phyloP scores from a whole-genome alignment of 1,140 invertebrate species.

The Aphaenogaster rudis region DNA sequence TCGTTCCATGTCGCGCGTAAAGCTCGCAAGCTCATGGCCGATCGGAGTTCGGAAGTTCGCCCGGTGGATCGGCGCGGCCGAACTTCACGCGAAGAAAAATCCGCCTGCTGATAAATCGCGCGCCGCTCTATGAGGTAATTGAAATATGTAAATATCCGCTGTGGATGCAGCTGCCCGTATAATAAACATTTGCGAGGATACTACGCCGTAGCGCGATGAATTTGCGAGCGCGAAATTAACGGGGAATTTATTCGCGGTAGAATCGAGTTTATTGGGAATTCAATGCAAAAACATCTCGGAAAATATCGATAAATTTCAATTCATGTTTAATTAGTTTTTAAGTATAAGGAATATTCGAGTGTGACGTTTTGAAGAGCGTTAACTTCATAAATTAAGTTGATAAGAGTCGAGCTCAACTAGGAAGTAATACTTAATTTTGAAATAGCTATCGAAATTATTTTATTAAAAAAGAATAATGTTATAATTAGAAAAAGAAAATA shows the following conservation, averaged over 20 bases:
- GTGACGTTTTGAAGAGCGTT: neutral
- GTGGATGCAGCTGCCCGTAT: slow-evolving; percentile 18
- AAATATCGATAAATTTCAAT: slow-evolving; percentile 34
- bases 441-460: neutral
- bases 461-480: neutral
- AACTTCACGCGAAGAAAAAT: slow-evolving; percentile 46
- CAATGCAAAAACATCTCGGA: neutral
- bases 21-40: slow-evolving; percentile 25
- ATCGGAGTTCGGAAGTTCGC: slow-evolving; percentile 44
- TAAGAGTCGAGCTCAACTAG: neutral
- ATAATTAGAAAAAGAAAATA: neutral
- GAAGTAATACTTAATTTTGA: neutral
- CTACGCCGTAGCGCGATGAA: slow-evolving; percentile 26
- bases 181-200: slow-evolving; percentile 49
- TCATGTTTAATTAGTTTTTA: neutral
- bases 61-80: neutral
- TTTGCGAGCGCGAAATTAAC: slow-evolving; percentile 35
- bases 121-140: slow-evolving; percentile 21
- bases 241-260: slow-evolving; percentile 19
- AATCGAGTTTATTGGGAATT: slow-evolving; percentile 4
- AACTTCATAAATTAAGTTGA: neutral
- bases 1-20: slow-evolving; percentile 23
- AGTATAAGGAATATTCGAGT: neutral
- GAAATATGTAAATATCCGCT: slow-evolving; percentile 61
- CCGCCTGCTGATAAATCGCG: slow-evolving; percentile 51